These are phyloP conservation scores for Rhopalosiphum nymphaeae DNA, from an alignment of 2,888 invertebrate genomes.

Conservation along the genomic window DNA sequence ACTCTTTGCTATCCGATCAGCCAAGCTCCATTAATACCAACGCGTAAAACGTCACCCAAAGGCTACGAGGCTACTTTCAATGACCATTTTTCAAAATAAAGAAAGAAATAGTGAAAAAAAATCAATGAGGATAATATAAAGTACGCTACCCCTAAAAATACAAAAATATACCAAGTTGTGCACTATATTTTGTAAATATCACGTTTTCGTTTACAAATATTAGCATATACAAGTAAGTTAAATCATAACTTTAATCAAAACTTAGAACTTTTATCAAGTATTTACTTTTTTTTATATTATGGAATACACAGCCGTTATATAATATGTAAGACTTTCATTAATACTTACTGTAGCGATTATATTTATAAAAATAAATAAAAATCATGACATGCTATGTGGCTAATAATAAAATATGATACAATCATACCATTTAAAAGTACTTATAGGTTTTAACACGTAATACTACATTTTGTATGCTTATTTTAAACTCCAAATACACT, in stretches of 20 bases:
- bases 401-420: not conserved
- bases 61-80: conserved; percentile 30
- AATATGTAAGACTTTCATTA: not conserved
- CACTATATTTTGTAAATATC: conserved; percentile 43
- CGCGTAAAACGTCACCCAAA: conserved; percentile 30
- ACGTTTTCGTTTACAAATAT: conserved; percentile 40
- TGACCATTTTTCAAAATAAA: conserved; percentile 39
- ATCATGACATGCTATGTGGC: not conserved
- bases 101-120: not conserved
- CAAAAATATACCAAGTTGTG: not conserved
- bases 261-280: conserved; percentile 24
- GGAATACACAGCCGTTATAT: not conserved
- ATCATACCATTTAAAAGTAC: not conserved
- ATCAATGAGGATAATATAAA: conserved; percentile 9
- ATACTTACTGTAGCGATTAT: not conserved
- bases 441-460: not conserved
- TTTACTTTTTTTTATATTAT: not conserved
- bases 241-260: conserved; percentile 41
- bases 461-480: not conserved
- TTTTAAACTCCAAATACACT: not conserved
- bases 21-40: conserved; percentile 29
- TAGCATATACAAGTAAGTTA: conserved; percentile 32
- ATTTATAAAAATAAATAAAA: not conserved
- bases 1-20: conserved; percentile 25
- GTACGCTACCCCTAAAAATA: not conserved